Conservation (phyloP, 2,113 vertebrate species). For the Haliaeetus leucogaster region DNA sequence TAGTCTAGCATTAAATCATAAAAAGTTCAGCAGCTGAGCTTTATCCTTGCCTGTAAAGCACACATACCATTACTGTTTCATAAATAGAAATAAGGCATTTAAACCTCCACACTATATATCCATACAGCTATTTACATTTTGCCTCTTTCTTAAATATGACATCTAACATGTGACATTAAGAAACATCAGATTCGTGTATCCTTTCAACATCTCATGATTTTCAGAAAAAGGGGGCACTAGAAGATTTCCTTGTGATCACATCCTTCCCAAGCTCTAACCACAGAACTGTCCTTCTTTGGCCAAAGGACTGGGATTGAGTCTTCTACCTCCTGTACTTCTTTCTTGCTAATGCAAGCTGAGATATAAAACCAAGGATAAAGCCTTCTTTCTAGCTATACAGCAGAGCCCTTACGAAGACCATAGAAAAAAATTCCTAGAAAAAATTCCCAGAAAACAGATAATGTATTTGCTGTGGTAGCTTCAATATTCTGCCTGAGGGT, state of each 20-base stretch:
- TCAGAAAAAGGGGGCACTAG: not conserved
- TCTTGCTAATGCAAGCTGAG: not conserved
- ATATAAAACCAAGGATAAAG: not conserved
- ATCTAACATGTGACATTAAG: not conserved
- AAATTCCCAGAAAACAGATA: not conserved
- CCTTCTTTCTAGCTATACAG: not conserved
- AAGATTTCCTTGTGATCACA: not conserved
- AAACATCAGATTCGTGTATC: not conserved
- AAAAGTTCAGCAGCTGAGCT: not conserved
- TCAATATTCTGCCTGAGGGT: not conserved
- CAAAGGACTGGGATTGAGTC: not conserved
- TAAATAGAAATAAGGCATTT: not conserved
- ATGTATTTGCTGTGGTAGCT: not conserved
- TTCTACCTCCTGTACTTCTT: not conserved
- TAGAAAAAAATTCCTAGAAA: not conserved
- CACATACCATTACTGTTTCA: not conserved
- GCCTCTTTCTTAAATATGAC: not conserved
- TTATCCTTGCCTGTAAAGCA: not conserved
- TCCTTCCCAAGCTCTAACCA: not conserved
- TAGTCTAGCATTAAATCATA: constrained; percentile 1
- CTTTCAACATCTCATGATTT: not conserved
- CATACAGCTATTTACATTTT: not conserved
- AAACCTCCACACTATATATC: not conserved
- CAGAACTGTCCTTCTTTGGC: not conserved
- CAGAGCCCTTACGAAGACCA: not conserved